Evolutionary conservation across 2,888 invertebrate genomes (phyloP).

Genomic region (Antheraea assamensis): DNA sequence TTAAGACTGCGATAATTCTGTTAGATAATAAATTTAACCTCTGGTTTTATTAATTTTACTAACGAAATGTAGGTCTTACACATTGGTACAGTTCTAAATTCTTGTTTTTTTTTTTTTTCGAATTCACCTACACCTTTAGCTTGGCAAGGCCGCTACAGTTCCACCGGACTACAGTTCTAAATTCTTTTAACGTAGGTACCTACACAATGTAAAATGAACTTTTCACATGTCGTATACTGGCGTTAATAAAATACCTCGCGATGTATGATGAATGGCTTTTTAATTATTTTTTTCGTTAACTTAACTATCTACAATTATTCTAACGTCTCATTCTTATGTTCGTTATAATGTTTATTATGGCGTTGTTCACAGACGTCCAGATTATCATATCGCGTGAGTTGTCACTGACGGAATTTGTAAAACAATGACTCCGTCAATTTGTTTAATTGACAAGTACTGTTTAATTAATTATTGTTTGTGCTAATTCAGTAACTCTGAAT

Average conservation of each 20-base stretch:
- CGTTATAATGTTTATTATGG: neutral
- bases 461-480: neutral
- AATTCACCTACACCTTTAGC: no score
- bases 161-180: no score
- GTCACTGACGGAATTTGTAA: neutral
- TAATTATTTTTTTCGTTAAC: neutral
- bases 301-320: neutral
- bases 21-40: no score
- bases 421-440: neutral
- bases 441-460: neutral
- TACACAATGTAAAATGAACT: neutral
- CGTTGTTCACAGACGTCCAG: neutral
- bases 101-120: no score
- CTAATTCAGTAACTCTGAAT: neutral
- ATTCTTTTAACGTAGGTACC: no score
- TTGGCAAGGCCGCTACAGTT: no score
- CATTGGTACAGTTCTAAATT: no score
- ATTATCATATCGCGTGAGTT: constrained; percentile 6
- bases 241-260: neutral
- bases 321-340: neutral
- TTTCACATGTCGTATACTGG: neutral
- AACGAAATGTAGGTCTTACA: no score
- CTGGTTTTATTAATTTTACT: no score
- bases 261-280: neutral
- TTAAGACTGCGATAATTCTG: no score